These are phyloP conservation scores for Cheilosia urbana DNA, from an alignment of 2,888 invertebrate species.

Conservation along the genomic window DNA sequence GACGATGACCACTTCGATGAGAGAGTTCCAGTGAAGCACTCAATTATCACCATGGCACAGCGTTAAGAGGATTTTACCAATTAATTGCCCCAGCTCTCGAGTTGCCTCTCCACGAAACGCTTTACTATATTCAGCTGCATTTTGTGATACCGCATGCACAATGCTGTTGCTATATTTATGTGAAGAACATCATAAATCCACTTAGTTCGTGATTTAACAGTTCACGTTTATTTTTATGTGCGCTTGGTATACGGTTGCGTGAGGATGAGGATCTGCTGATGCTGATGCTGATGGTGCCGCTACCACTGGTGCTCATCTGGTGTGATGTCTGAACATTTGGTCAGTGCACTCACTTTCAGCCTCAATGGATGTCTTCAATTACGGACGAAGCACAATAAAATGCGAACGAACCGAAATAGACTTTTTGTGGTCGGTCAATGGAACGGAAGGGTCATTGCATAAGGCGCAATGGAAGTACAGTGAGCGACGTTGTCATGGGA, in stretches of 20 bases:
- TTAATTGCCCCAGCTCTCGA: slow-evolving; percentile 68
- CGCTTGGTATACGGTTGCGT: background rate
- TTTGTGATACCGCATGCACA: slow-evolving; percentile 25
- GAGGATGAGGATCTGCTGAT: slow-evolving; percentile 15
- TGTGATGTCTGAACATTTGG: slow-evolving; percentile 46
- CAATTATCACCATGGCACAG: slow-evolving; percentile 71
- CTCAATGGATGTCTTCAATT: slow-evolving; percentile 54
- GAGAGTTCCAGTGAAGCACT: slow-evolving; percentile 74
- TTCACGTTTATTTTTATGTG: slow-evolving; percentile 72
- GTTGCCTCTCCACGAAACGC: slow-evolving; percentile 45
- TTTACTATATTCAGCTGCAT: slow-evolving; percentile 23
- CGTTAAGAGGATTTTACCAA: slow-evolving; percentile 74
- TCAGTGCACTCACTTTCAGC: slow-evolving; percentile 55
- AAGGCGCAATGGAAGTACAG: slow-evolving; percentile 6
- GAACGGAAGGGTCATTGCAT: slow-evolving; percentile 54
- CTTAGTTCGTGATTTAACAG: slow-evolving; percentile 75
- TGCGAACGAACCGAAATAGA: slow-evolving; percentile 52
- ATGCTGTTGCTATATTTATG: slow-evolving; percentile 68
- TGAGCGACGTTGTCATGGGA: slow-evolving; percentile 1
- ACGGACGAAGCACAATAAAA: slow-evolving; percentile 11
- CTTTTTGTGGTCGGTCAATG: slow-evolving; percentile 55
- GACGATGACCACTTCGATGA: slow-evolving; percentile 46
- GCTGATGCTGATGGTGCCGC: slow-evolving; percentile 24
- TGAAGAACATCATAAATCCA: slow-evolving; percentile 73
- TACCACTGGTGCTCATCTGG: slow-evolving; percentile 29